Evolutionary conservation across 2,113 vertebrate genomes (phyloP).

Genomic region (Hypanus sabinus): DNA sequence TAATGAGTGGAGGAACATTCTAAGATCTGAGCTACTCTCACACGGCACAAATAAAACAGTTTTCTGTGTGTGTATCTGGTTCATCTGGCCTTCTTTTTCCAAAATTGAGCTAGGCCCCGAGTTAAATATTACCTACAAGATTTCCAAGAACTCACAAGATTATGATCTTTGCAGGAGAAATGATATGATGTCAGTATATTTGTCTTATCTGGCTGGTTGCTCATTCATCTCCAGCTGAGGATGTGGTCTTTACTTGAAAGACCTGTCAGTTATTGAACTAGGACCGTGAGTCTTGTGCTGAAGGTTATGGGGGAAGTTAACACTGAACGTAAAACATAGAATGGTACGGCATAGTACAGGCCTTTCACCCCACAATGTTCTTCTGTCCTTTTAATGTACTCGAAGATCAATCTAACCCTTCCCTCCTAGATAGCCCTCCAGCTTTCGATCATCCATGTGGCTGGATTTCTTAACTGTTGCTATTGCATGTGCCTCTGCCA

Average conservation of each 20-base stretch:
- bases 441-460: too few species aligned
- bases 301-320: neutral
- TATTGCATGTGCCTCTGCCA: too few species aligned
- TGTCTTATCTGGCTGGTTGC: too few species aligned
- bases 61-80: neutral
- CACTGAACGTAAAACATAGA: too few species aligned
- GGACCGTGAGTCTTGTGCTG: neutral
- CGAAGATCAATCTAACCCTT: too few species aligned
- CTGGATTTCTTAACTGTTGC: too few species aligned
- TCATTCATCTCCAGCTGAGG: neutral
- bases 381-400: too few species aligned
- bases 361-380: too few species aligned
- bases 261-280: neutral
- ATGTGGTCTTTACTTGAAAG: neutral
- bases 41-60: neutral
- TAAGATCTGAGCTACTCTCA: neutral
- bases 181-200: neutral
- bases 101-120: neutral
- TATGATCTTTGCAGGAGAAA: neutral
- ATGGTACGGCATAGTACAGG: too few species aligned
- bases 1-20: neutral
- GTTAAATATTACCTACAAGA: neutral
- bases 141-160: neutral
- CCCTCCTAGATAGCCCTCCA: too few species aligned
- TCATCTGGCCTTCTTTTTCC: neutral